Evolutionary conservation across 2,888 invertebrate genomes (phyloP), one percentile per base, ranked within the genome.

Genomic region (Macrophya alboannulata): DNA sequence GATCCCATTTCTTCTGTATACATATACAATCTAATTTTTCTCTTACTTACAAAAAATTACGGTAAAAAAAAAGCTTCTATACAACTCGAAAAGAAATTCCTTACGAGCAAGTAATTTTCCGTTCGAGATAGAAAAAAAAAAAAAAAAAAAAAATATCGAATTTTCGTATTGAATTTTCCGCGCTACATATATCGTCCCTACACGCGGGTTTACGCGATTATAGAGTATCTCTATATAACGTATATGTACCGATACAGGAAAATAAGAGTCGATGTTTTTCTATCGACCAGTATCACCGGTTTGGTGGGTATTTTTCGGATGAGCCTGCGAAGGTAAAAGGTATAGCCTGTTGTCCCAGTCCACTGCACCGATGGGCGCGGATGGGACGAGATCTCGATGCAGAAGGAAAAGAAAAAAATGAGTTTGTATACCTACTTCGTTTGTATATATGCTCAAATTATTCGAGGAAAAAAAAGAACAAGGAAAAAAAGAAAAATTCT

Each of bases 251-350:
- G n/a, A 8, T 8, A 55, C n/a, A 8, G n/a, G 1, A 55, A 55
- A n/a, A 79, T 43, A 55, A 37, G 79, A 68, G 82, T 45, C 82
- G 65, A 82, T 65, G 65, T 65, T 48, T 82, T 82, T 68, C 65
- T 59, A 31, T 45, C 65, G 65, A 68, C 21, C 65, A 65, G 82
- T 82, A 82, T 82, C 82, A 82, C 82, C 82, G 65, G 81, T 82
- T 82, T 82, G 81, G 65, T 82, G 62, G 65, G 82, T 65, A 40
- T 55, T 82, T 82, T 82, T 65, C 65, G 65, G 65, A 59, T 59
- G 59, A 31, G 17, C 10, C 15, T 21, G 72, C 72, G 37, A n/a
- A 40, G 68, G 68, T 31, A 31, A 68, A 68, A 21, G 25, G 31
- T 12, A n/a, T n/a, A 37, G 68, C 21, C 31, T 31, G 31, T 37